Conservation (phyloP, 2,113 vertebrate genomes). For the Cercocebus atys region DNA sequence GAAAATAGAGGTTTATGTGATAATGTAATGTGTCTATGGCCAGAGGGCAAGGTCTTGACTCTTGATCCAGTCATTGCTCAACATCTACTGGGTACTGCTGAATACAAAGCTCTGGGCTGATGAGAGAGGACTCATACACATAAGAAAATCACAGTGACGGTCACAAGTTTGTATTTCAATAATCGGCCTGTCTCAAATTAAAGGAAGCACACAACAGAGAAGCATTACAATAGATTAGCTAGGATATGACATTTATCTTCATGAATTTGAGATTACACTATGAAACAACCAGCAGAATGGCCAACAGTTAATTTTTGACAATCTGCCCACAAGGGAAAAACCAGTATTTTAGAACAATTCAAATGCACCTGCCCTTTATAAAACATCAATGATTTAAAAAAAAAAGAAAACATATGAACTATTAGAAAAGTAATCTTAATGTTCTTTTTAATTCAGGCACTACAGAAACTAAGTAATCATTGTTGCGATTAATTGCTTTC, state of each 20-base stretch:
- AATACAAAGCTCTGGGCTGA: not conserved
- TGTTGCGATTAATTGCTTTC: conserved; percentile 67
- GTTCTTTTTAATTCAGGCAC: conserved; percentile 60
- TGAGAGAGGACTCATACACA: not conserved
- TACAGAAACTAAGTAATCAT: conserved; percentile 42
- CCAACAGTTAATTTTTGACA: conserved; percentile 18
- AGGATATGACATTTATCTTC: conserved; percentile 55
- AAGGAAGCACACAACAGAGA: not conserved
- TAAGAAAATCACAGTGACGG: not conserved
- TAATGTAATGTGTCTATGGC: not conserved
- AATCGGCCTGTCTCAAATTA: conserved; percentile 30
- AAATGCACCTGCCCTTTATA: conserved; percentile 43
- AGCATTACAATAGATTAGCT: conserved; percentile 14
- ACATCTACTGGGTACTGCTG: not conserved
- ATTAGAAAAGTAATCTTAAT: conserved; percentile 65
- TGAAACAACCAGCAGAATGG: not conserved
- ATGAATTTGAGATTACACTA: not conserved
- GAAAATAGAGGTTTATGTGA: not conserved
- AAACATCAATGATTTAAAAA: conserved; percentile 13
- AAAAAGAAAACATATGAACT: not conserved
- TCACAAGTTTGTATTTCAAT: conserved; percentile 1
- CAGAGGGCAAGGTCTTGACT: not conserved
- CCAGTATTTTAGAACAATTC: conserved; percentile 26
- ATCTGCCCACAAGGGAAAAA: not conserved
- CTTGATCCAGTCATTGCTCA: not conserved